These are phyloP conservation scores for Hippocampus mohnikei DNA, from an alignment of 2,113 vertebrate genomes.

Conservation along the genomic window DNA sequence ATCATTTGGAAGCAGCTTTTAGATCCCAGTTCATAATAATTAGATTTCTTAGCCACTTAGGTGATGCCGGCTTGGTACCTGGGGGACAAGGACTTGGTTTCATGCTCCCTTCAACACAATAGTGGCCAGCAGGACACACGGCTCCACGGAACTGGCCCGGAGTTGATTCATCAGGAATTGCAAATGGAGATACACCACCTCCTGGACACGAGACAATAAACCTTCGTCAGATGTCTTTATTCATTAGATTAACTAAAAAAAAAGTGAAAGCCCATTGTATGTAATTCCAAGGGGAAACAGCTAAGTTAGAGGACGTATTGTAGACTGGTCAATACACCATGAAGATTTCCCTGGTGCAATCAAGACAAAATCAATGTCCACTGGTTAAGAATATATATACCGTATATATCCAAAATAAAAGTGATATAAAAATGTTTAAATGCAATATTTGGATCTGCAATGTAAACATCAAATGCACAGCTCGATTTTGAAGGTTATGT, in stretches of 20 bases:
- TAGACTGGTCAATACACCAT: conserved; percentile 20
- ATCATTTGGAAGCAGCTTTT: not conserved
- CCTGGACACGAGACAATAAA: conserved; percentile 70
- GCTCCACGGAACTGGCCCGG: conserved; percentile 59
- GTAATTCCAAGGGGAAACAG: conserved; percentile 14
- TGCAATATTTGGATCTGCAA: not conserved
- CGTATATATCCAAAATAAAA: too few species aligned
- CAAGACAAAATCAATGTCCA: conserved; percentile 20
- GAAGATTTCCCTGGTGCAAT: conserved; percentile 6
- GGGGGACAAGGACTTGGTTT: conserved; percentile 70
- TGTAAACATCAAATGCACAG: not conserved
- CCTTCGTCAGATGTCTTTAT: conserved; percentile 44
- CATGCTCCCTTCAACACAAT: conserved; percentile 74
- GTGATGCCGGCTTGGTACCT: conserved; percentile 57
- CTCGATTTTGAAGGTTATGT: not conserved
- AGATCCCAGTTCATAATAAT: not conserved
- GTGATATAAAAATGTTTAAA: not conserved
- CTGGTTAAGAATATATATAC: not conserved
- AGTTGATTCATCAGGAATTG: conserved; percentile 23
- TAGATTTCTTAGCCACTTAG: not conserved
- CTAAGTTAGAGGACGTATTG: not conserved
- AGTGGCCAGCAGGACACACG: conserved; percentile 73
- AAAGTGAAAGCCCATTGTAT: conserved; percentile 11
- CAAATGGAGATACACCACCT: conserved; percentile 28
- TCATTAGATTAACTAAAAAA: conserved; percentile 37